Evolutionary conservation across 2,888 invertebrate genomes (phyloP).

Genomic region (Nysson spinosus): DNA sequence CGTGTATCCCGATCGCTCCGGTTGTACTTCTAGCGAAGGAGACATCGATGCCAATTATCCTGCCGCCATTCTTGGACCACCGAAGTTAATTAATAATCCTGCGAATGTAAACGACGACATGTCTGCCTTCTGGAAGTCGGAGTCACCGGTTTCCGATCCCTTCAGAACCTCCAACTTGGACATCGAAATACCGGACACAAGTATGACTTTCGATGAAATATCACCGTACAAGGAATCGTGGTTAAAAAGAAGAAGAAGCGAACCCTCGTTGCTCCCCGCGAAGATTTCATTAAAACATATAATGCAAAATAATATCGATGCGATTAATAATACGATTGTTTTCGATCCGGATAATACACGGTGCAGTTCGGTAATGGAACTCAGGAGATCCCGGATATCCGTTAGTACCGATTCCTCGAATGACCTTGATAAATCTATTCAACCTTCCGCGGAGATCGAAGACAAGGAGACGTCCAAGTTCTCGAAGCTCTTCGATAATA

Average conservation of each 20-base stretch:
- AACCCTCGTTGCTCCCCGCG: conserved; percentile 62
- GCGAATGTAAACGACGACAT: conserved; percentile 41
- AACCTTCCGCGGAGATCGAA: conserved; percentile 1
- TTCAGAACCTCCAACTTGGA: conserved; percentile 21
- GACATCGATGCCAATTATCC: conserved; percentile 53
- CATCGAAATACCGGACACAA: neutral
- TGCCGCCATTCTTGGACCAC: conserved; percentile 49
- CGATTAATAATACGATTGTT: neutral
- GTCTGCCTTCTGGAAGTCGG: conserved; percentile 29
- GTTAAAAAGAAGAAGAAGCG: conserved; percentile 59
- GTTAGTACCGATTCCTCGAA: conserved; percentile 24
- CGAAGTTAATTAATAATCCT: conserved; percentile 20
- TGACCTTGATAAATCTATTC: conserved; percentile 24
- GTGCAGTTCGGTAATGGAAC: conserved; percentile 70
- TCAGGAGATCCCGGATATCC: conserved; percentile 41
- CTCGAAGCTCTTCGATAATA: conserved; percentile 52
- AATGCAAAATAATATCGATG: conserved; percentile 39
- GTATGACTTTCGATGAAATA: conserved; percentile 26
- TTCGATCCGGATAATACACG: conserved; percentile 46
- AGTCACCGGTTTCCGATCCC: conserved; percentile 35
- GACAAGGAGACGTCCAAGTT: conserved; percentile 24
- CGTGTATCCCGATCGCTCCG: conserved; percentile 64
- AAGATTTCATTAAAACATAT: conserved; percentile 59
- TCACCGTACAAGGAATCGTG: conserved; percentile 5
- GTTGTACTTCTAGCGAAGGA: conserved; percentile 65